phyloP scores from a whole-genome alignment of 1,140 invertebrate genomes.

The Atta cephalotes region DNA sequence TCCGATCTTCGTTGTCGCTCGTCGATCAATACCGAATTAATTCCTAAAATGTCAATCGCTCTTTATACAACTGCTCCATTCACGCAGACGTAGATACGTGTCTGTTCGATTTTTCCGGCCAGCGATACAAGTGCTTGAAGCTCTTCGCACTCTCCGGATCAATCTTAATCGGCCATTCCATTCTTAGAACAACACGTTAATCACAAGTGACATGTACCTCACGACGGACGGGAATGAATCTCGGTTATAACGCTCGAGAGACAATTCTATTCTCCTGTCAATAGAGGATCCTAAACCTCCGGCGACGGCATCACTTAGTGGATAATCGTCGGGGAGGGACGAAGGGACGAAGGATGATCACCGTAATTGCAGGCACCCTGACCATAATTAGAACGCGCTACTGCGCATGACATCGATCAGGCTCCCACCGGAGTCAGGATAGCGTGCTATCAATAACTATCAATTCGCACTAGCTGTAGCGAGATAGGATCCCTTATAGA shows the following conservation, averaged over 20 bases:
- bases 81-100: background rate
- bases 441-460: slow-evolving; percentile 81
- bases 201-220: slow-evolving; percentile 26
- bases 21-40: slow-evolving; percentile 74
- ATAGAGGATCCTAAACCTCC: slow-evolving; percentile 47
- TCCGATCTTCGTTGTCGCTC: slow-evolving; percentile 21
- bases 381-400: slow-evolving; percentile 82
- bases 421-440: slow-evolving; percentile 76
- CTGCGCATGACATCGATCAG: slow-evolving; percentile 82
- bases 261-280: slow-evolving; percentile 60
- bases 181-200: slow-evolving; percentile 35
- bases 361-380: slow-evolving; percentile 79
- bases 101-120: background rate
- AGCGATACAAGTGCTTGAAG: background rate
- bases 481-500: slow-evolving; percentile 57
- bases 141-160: background rate
- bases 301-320: slow-evolving; percentile 52
- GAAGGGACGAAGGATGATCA: slow-evolving; percentile 75
- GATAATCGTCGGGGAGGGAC: slow-evolving; percentile 68
- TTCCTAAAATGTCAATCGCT: slow-evolving; percentile 69
- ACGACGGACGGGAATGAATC: slow-evolving; percentile 38
- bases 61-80: slow-evolving; percentile 13
- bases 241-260: slow-evolving; percentile 27
- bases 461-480: slow-evolving; percentile 70
- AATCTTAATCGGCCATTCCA: slow-evolving; percentile 20